Base-by-base conservation (phyloP, 2,888 invertebrate species). In the Polia nebulosa region DNA sequence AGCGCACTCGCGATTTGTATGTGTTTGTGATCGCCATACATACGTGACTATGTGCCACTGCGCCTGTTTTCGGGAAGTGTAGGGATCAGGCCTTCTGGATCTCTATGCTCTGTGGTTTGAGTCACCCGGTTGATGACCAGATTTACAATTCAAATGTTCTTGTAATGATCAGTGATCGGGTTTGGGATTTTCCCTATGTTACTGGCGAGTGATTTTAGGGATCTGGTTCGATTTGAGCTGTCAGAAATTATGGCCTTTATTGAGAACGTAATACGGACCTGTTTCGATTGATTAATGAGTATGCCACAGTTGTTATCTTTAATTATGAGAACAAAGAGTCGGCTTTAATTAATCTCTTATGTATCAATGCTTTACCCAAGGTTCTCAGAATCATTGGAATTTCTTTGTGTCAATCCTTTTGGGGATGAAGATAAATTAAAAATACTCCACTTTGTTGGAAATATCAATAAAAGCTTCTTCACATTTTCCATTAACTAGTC, bases 71-170 rank as follows among this genome's bases (percentile, higher is more conserved):
- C 1, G 0, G 1, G 1, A 0, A 2, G 39, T 39, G 1, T 39
- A 8, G 4, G 5, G 1, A 51, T 2, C 17, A 2, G 11, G 15
- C 25, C 59, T 67, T 71, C 13, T 71, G 32, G 17, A 7, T 5
- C 7, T 25, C 8, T n/a, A 13, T 47, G 11, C 39, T 32, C n/a
- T 20, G 25, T 47, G 20, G 17, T 7, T 67, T 64, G 65, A 81
- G 57, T 77, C 76, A 72, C 56, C 58, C 72, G 71, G 17, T 52
- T 80, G 81, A 81, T 77, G 78, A 41, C 60, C 72, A 59, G 79
- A 85, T 87, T 86, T 83, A 78, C 84, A 87, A 84, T 87, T 87
- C 83, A 81, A 85, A 86, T 84, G 78, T 66, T 53, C 64, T 69
- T 68, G 72, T 81, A 83, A 83, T 85, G 77, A 84, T 78, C 56